phyloP scores from a whole-genome alignment of 2,888 invertebrate species.

The Pecten maximus region DNA sequence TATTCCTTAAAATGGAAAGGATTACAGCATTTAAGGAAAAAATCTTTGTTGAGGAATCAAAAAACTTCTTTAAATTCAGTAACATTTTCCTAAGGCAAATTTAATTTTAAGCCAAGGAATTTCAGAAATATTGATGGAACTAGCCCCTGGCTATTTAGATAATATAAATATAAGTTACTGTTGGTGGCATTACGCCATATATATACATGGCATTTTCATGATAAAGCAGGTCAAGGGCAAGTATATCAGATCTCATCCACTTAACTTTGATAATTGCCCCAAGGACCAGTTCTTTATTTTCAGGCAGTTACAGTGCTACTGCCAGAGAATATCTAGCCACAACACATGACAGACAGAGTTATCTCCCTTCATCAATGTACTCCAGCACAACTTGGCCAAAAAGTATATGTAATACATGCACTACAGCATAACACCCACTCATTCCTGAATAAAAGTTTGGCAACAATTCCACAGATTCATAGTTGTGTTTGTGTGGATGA shows the following conservation, averaged over 20 bases:
- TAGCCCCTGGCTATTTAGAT: no score
- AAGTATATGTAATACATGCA: neutral
- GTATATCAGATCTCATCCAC: neutral
- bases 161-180: no score
- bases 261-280: neutral
- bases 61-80: no score
- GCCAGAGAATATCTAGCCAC: neutral
- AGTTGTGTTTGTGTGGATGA: neutral
- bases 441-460: neutral
- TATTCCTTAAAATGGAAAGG: no score
- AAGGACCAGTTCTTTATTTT: neutral
- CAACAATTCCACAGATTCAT: neutral
- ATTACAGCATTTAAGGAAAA: no score
- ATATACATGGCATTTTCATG: neutral
- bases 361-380: conserved; percentile 12
- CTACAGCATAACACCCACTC: neutral
- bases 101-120: no score
- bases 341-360: neutral
- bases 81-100: no score
- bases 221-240: neutral
- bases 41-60: no score
- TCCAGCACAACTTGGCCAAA: neutral
- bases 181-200: no score
- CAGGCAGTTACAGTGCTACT: neutral
- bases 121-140: no score